Evolutionary conservation across 1,140 invertebrate genomes (phyloP).

Genomic region (Lerema accius): DNA sequence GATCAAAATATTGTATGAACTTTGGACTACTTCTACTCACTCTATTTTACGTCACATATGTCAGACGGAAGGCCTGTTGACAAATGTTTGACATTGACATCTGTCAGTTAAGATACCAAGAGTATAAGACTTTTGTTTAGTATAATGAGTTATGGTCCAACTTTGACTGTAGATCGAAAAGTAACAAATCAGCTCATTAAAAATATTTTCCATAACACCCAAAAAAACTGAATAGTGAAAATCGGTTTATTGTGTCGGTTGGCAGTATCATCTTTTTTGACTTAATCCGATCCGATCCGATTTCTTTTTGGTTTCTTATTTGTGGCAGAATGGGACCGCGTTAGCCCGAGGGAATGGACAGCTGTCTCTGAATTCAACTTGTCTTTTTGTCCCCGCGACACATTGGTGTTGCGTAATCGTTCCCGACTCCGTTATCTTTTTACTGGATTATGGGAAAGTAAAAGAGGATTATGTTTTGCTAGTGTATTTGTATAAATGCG

Average conservation of each 20-base stretch:
- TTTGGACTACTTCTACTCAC: no score
- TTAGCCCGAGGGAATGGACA: slow-evolving; percentile 36
- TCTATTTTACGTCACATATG: no score
- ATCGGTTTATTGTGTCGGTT: not conserved
- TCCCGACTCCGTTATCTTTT: slow-evolving; percentile 30
- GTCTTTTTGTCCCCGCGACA: slow-evolving; percentile 45
- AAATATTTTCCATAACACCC: no score
- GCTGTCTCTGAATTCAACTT: slow-evolving; percentile 69
- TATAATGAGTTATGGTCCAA: no score
- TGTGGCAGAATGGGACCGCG: not conserved
- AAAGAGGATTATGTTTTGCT: not conserved
- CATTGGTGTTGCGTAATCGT: slow-evolving; percentile 47
- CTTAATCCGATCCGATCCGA: slow-evolving; percentile 13
- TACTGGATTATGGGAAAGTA: not conserved
- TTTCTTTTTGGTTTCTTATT: not conserved
- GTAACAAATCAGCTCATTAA: no score
- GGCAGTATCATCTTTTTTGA: slow-evolving; percentile 12
- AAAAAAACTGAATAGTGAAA: not conserved
- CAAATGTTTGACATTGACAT: no score
- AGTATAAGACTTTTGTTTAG: no score
- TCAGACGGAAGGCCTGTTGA: no score
- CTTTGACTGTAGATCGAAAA: no score
- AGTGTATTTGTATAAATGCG: no score
- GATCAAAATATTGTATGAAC: no score
- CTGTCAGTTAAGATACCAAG: no score